phyloP scores from a whole-genome alignment of 2,797 vertebrate genomes.

The Myotis pilosus region DNA sequence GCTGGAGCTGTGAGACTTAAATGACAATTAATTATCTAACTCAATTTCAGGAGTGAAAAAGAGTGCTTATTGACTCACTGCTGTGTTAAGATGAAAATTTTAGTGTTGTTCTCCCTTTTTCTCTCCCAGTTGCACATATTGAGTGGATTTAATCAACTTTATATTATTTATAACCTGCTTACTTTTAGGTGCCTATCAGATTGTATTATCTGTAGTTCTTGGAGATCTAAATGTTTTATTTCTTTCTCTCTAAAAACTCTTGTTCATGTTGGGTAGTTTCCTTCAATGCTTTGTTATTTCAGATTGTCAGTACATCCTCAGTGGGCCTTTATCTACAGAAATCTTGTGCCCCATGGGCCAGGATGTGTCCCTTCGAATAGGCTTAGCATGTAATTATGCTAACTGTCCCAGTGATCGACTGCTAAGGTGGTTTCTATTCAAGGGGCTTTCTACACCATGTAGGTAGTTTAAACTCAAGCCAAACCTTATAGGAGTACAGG shows the following conservation, averaged over 20 bases:
- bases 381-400: not conserved
- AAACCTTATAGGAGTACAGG: not conserved
- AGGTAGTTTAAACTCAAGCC: not conserved
- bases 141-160: not conserved
- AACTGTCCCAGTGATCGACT: not conserved
- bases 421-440: not conserved
- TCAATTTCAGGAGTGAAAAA: slow-evolving; percentile 9
- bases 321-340: not conserved
- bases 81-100: not conserved
- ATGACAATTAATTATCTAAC: not conserved
- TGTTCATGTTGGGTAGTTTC: not conserved
- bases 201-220: not conserved
- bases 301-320: not conserved
- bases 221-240: not conserved
- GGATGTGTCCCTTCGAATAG: not conserved
- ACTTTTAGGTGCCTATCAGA: not conserved
- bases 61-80: not conserved
- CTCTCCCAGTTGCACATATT: not conserved
- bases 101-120: not conserved
- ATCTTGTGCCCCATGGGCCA: not conserved
- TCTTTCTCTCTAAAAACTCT: not conserved
- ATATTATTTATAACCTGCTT: not conserved
- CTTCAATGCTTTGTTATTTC: not conserved
- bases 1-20: not conserved
- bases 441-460: not conserved